Evolutionary conservation across 2,888 invertebrate genomes (phyloP), one percentile per base, ranked within the genome.

Genomic region (Rambutsinella grinnellia): DNA sequence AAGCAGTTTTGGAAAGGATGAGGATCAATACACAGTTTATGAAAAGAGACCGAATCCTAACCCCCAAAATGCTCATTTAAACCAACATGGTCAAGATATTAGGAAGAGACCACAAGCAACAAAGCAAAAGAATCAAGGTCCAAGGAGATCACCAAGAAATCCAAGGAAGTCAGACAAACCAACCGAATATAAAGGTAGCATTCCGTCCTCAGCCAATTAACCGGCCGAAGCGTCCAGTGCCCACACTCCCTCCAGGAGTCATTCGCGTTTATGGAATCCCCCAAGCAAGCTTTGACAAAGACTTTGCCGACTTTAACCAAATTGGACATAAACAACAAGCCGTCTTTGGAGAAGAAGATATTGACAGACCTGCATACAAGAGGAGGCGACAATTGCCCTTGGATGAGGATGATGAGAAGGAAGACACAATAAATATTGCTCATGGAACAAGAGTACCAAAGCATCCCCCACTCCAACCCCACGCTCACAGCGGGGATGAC

Each of bases 201-300:
- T 19, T 67, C 3, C 15, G 57, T 5, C 66, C 66, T 5, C 46
- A 67, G 28, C 67, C 67, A 21, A 17, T 23, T 1, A 53, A 53
- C 21, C 8, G 23, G 2, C 49, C 69, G 13, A 21, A 26, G 3
- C n/a, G 28, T 10, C 71, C 57, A 10, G 19, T 2, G 21, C 54
- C 72, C 1, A 28, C 63, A 0, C 44, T 67, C 10, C 71, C 71
- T 19, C 47, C 69, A 15, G 75, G 76, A 46, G 49, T 68, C 1
- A 79, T 79, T 26, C 54, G 61, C 15, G 79, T 79, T 17, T 79
- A 79, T 51, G 79, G 79, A 2, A 57, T 76, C 3, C 72, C 76
- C 13, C 62, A 62, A 17, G 53, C 36, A 10, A 76, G 76, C 26
- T 76, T 79, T 60, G 76, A 72, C 23, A 62, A 27, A 17, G 79